These are phyloP conservation scores for Okamejei kenojei DNA, from an alignment of 2,797 vertebrate species.

Conservation along the genomic window DNA sequence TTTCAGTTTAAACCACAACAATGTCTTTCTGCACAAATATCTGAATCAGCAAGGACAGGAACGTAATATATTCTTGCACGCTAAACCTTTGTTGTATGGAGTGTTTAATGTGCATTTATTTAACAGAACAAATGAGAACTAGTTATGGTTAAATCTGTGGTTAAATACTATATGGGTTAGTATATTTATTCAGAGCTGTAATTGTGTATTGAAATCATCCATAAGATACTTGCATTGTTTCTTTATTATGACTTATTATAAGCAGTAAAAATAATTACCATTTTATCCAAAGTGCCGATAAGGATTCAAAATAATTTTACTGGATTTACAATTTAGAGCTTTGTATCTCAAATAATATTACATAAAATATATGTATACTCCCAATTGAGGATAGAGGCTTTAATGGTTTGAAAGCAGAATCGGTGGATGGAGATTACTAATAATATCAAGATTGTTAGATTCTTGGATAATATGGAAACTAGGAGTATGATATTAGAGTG, in stretches of 20 bases:
- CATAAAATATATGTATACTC: not conserved
- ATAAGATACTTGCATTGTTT: not conserved
- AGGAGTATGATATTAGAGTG: no score
- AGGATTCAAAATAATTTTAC: not conserved
- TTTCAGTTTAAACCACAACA: conserved; percentile 36
- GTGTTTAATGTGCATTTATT: not conserved
- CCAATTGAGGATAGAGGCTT: not conserved
- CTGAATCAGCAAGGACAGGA: not conserved
- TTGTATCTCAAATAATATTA: not conserved
- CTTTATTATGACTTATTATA: not conserved
- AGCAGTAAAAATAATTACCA: not conserved
- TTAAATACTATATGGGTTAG: not conserved
- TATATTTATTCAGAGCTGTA: not conserved
- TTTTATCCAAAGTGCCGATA: not conserved
- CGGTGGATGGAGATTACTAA: not conserved
- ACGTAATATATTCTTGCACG: not conserved
- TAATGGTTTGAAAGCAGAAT: not conserved
- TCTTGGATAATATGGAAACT: no score
- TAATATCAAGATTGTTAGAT: not conserved
- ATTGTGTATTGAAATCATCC: not conserved
- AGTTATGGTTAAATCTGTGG: not conserved
- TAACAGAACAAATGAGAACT: not conserved
- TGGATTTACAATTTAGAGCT: not conserved
- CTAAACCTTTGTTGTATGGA: not conserved
- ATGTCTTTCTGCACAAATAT: not conserved